phyloP scores from a whole-genome alignment of 2,797 vertebrate genomes.

The Numenius phaeopus region DNA sequence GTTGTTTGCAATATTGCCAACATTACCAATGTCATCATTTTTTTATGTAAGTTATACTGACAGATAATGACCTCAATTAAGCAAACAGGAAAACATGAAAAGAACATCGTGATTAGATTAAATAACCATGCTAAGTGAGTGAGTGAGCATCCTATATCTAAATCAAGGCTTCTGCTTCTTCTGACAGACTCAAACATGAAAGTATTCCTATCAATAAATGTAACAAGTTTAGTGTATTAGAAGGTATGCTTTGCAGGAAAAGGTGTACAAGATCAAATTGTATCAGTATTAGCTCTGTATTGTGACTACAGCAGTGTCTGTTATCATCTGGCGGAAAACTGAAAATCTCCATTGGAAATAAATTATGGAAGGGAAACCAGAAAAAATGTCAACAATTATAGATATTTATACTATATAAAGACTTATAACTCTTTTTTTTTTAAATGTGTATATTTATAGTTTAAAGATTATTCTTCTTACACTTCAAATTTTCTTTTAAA shows the following conservation, averaged over 20 bases:
- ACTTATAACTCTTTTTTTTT: background rate
- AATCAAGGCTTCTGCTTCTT: conserved; percentile 5
- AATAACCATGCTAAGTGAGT: background rate
- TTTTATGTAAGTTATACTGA: conserved; percentile 14
- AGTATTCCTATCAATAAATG: background rate
- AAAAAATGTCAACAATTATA: background rate
- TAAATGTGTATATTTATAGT: background rate
- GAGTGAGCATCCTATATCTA: background rate
- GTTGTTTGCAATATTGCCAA: conserved; percentile 7
- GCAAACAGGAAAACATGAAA: background rate
- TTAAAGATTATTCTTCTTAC: background rate
- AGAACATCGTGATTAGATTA: background rate
- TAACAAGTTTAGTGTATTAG: background rate
- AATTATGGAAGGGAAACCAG: background rate
- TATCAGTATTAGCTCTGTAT: background rate
- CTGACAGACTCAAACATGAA: background rate
- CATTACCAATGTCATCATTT: background rate
- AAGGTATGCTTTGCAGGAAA: background rate
- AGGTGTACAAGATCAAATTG: background rate
- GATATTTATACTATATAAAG: background rate
- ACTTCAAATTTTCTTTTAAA: background rate
- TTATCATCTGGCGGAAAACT: background rate
- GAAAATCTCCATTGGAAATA: background rate
- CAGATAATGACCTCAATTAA: conserved; percentile 39
- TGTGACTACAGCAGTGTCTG: background rate